Evolutionary conservation across 1,140 invertebrate species (phyloP).

Genomic region (Gryllus bimaculatus): DNA sequence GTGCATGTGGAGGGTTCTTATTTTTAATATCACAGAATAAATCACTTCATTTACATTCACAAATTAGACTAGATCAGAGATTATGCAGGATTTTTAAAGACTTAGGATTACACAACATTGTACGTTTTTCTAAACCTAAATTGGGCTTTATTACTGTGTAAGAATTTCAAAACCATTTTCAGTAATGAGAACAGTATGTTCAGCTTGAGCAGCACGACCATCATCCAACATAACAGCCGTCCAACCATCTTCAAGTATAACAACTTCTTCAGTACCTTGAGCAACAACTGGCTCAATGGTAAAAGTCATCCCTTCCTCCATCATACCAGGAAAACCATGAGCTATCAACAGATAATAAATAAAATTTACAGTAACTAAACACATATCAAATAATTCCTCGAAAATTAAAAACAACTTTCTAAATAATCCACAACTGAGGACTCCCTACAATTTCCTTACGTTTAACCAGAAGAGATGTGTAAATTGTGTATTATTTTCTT

Average conservation of each 20-base stretch:
- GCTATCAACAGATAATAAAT: conserved; percentile 37
- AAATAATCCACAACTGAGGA: neutral
- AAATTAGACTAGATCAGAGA: too few relatives aligned
- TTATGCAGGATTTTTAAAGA: too few relatives aligned
- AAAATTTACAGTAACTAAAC: neutral
- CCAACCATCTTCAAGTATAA: conserved; percentile 78
- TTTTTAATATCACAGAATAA: too few relatives aligned
- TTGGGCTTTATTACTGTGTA: conserved; percentile 35
- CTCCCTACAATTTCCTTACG: neutral
- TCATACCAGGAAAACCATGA: conserved; percentile 58
- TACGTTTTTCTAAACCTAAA: too few relatives aligned
- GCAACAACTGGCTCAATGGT: conserved; percentile 86
- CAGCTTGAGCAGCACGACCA: conserved; percentile 76
- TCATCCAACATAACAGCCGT: conserved; percentile 71
- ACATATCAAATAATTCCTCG: neutral
- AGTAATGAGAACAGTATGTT: conserved; percentile 85
- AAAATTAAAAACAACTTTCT: neutral
- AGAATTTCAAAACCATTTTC: conserved; percentile 58
- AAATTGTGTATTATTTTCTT: too few relatives aligned
- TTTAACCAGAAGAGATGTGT: too few relatives aligned
- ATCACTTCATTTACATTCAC: too few relatives aligned
- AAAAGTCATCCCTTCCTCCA: conserved; percentile 85
- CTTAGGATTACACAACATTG: too few relatives aligned
- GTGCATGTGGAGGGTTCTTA: too few relatives aligned
- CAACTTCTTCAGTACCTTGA: conserved; percentile 56